These are phyloP conservation scores for Myocastor coypus DNA, from an alignment of 2,113 vertebrate species.

Conservation along the genomic window DNA sequence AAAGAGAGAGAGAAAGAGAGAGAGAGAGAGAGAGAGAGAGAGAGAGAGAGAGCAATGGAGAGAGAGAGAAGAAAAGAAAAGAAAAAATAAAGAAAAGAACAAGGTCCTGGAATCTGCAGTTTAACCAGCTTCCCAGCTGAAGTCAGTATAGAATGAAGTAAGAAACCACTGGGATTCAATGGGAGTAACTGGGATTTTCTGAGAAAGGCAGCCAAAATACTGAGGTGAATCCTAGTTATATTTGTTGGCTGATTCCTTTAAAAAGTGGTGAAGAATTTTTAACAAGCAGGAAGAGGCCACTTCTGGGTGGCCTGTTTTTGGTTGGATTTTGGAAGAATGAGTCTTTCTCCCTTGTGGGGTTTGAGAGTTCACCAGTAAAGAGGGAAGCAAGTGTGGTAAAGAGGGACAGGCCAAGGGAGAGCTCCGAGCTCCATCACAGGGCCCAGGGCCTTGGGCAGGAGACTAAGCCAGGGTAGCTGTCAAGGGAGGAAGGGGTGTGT, in stretches of 20 bases:
- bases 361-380: slow-evolving; percentile 9
- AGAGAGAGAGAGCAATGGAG: too few relatives aligned
- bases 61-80: too few relatives aligned
- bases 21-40: too few relatives aligned
- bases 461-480: neutral
- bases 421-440: neutral
- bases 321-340: slow-evolving; percentile 53
- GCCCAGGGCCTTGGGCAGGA: slow-evolving; percentile 20
- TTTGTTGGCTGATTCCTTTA: slow-evolving; percentile 24
- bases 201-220: slow-evolving; percentile 39
- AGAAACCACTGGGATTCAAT: neutral
- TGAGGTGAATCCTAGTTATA: slow-evolving; percentile 15
- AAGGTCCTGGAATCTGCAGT: neutral
- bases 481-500: neutral
- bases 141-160: neutral
- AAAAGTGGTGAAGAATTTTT: neutral
- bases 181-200: neutral
- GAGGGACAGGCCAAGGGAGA: neutral
- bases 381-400: neutral
- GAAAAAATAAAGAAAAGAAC: neutral
- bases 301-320: slow-evolving; percentile 46
- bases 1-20: too few relatives aligned
- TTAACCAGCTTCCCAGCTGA: neutral
- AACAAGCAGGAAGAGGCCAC: neutral
- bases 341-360: slow-evolving; percentile 63